These are phyloP conservation scores for Anoplopoma fimbria DNA, from an alignment of 2,113 vertebrate species.

Conservation along the genomic window DNA sequence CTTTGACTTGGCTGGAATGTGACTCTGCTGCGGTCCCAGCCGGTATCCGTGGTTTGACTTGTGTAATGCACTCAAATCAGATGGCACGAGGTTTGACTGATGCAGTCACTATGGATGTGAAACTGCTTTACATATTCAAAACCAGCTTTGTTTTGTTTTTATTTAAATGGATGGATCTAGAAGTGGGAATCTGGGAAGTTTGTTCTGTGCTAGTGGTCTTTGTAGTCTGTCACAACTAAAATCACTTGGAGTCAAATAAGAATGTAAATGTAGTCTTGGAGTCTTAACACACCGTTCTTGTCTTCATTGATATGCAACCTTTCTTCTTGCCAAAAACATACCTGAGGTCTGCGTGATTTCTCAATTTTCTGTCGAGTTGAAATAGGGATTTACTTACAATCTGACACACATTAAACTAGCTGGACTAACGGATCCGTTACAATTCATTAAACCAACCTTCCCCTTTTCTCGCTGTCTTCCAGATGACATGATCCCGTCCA, in stretches of 20 bases:
- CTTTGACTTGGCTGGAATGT: slow-evolving; percentile 58
- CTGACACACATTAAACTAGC: neutral
- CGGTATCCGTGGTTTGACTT: neutral
- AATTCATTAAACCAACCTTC: neutral
- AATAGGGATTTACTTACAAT: neutral
- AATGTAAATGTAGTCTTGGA: neutral
- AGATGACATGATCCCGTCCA: slow-evolving; percentile 81
- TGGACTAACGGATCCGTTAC: neutral
- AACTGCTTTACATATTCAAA: neutral
- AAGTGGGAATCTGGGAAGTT: neutral
- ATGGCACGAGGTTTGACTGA: neutral
- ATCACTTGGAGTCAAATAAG: neutral
- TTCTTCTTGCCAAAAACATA: neutral
- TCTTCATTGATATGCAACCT: neutral
- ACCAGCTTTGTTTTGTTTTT: neutral
- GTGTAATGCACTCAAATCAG: neutral
- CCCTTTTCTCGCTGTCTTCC: neutral
- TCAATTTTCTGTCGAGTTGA: neutral
- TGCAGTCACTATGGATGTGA: neutral
- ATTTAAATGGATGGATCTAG: neutral
- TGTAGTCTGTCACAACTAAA: neutral
- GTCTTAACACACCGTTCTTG: neutral
- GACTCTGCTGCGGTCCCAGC: slow-evolving; percentile 6
- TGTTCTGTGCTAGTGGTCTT: neutral
- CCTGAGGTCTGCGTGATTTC: neutral